These are phyloP conservation scores for Lypha dubia DNA, from an alignment of 2,888 invertebrate genomes.

Conservation along the genomic window DNA sequence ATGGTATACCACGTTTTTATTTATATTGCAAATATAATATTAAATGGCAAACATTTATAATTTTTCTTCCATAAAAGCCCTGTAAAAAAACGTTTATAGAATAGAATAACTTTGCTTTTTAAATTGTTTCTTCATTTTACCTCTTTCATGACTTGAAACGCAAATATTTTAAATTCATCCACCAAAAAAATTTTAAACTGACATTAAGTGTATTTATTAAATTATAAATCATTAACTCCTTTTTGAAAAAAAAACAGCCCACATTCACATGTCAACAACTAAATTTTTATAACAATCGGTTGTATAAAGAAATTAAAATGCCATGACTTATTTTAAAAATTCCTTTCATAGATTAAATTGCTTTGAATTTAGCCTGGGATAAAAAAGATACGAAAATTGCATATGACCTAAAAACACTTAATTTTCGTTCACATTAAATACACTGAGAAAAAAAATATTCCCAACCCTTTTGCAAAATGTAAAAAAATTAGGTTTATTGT, in stretches of 20 bases:
- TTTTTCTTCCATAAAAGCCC: neutral
- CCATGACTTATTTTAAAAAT: slow-evolving; percentile 71
- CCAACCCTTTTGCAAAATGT: too few relatives aligned
- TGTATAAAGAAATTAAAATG: slow-evolving; percentile 68
- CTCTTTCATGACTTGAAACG: neutral
- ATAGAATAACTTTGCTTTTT: neutral
- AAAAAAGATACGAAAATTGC: slow-evolving; percentile 60
- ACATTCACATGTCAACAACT: slow-evolving; percentile 65
- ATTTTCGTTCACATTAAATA: slow-evolving; percentile 3
- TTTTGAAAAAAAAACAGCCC: slow-evolving; percentile 32
- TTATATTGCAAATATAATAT: too few relatives aligned
- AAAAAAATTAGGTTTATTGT: too few relatives aligned
- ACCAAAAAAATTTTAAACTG: slow-evolving; percentile 30
- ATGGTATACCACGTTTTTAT: too few relatives aligned
- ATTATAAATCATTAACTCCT: slow-evolving; percentile 52
- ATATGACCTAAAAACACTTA: slow-evolving; percentile 59
- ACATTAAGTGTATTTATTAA: slow-evolving; percentile 45
- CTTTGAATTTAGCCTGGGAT: slow-evolving; percentile 53
- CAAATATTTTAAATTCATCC: neutral
- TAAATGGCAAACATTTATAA: too few relatives aligned
- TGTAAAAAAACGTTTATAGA: neutral
- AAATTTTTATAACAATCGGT: slow-evolving; percentile 55
- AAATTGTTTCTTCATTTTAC: neutral
- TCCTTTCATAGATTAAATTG: slow-evolving; percentile 68
- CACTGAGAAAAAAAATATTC: slow-evolving; percentile 51